Conservation (phyloP, 2,888 invertebrate genomes). For the Lottia scabra region DNA sequence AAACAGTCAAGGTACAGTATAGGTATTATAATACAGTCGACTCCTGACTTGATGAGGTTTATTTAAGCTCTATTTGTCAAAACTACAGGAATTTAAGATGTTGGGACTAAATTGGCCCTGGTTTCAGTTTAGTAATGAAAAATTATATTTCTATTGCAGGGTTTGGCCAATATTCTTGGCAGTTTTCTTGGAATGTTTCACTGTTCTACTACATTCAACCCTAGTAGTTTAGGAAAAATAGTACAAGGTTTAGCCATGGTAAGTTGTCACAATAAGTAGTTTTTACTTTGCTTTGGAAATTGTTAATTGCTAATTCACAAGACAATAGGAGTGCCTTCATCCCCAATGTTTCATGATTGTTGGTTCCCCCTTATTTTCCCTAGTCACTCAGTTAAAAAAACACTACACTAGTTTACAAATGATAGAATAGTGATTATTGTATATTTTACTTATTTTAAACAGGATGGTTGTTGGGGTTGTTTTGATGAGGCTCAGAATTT, state of each 20-base stretch:
- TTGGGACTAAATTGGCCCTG: not conserved
- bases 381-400: too few relatives aligned
- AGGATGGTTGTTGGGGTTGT: slow-evolving; percentile 69
- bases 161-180: slow-evolving; percentile 64
- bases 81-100: too few relatives aligned
- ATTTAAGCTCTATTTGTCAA: too few relatives aligned
- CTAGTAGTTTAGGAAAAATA: slow-evolving; percentile 57
- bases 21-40: too few relatives aligned
- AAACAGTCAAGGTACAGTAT: slow-evolving; percentile 63
- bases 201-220: slow-evolving; percentile 57
- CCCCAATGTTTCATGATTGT: not conserved
- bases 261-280: slow-evolving; percentile 16
- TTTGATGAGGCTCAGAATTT: slow-evolving; percentile 66
- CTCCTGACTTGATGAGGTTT: too few relatives aligned
- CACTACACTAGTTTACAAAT: not conserved
- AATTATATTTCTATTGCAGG: slow-evolving; percentile 42
- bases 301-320: too few relatives aligned
- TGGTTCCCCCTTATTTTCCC: not conserved
- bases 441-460: slow-evolving; percentile 9
- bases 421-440: not conserved
- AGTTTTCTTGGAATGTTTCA: slow-evolving; percentile 62
- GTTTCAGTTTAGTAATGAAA: not conserved
- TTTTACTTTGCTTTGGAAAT: too few relatives aligned
- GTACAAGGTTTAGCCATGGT: slow-evolving; percentile 66
- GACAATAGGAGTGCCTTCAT: not conserved